phyloP scores from a whole-genome alignment of 2,888 invertebrate species.

The Tenthredo amoena region DNA sequence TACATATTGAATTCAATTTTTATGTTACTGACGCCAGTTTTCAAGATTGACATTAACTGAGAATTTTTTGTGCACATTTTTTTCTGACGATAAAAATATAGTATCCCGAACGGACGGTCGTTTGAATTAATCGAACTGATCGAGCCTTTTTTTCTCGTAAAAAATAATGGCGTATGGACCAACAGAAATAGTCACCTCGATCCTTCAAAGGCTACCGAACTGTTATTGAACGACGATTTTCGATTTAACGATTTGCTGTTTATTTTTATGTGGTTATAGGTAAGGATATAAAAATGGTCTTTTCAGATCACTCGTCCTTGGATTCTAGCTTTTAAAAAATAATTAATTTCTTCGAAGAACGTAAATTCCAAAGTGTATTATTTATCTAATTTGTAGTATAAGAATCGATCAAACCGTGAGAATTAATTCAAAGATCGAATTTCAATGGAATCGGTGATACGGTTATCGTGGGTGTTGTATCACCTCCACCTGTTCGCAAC shows the following conservation, averaged over 20 bases:
- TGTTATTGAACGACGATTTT: neutral
- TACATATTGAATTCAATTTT: neutral
- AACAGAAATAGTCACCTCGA: neutral
- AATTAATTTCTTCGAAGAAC: neutral
- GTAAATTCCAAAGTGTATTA: neutral
- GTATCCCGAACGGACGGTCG: neutral
- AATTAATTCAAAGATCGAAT: neutral
- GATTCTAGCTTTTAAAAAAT: neutral
- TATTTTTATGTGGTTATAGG: neutral
- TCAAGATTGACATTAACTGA: neutral
- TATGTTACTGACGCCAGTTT: neutral
- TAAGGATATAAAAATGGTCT: neutral
- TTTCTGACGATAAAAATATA: neutral
- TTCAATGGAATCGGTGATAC: neutral
- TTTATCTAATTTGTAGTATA: neutral
- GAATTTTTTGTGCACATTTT: neutral
- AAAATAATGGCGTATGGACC: neutral
- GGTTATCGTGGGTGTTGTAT: constrained; percentile 3
- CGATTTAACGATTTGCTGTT: neutral
- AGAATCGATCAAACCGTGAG: neutral
- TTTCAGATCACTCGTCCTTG: neutral
- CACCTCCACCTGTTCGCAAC: neutral
- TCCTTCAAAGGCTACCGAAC: neutral
- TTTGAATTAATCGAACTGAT: neutral
- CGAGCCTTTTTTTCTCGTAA: neutral